Evolutionary conservation across 2,888 invertebrate species (phyloP).

Genomic region (Villa cingulata): DNA sequence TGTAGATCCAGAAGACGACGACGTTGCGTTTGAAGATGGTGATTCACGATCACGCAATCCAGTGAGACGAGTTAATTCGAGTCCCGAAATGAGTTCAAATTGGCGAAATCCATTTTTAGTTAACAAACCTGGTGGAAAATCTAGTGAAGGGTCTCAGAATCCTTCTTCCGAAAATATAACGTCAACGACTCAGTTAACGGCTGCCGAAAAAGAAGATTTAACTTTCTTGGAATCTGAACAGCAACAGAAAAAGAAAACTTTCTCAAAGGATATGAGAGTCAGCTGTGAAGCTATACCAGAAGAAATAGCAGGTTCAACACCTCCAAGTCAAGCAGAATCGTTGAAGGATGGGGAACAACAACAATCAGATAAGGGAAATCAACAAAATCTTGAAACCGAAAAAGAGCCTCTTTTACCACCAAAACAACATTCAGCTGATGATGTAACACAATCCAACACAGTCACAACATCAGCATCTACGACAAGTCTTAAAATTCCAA

Average conservation of each 20-base stretch:
- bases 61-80: constrained; percentile 77
- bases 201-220: constrained; percentile 14
- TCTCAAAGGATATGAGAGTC: constrained; percentile 63
- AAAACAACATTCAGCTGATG: constrained; percentile 35
- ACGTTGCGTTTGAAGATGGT: constrained; percentile 33
- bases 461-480: constrained; percentile 29
- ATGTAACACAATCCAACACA: constrained; percentile 22
- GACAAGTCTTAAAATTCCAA: constrained; percentile 24
- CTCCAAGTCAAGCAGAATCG: constrained; percentile 41
- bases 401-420: constrained; percentile 22
- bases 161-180: background rate
- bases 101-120: constrained; percentile 59
- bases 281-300: constrained; percentile 86
- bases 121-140: constrained; percentile 22
- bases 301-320: constrained; percentile 67
- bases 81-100: constrained; percentile 82
- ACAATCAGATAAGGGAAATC: constrained; percentile 22
- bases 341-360: constrained; percentile 18
- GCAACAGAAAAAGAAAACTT: constrained; percentile 42
- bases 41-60: constrained; percentile 54
- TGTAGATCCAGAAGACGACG: constrained; percentile 39
- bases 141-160: constrained; percentile 29
- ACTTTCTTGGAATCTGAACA: constrained; percentile 15
- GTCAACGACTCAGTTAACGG: background rate
- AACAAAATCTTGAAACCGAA: constrained; percentile 3